Evolutionary conservation across 1,140 invertebrate species (phyloP), one percentile per base, ranked within the genome.

Genomic region (Asbolus verrucosus): DNA sequence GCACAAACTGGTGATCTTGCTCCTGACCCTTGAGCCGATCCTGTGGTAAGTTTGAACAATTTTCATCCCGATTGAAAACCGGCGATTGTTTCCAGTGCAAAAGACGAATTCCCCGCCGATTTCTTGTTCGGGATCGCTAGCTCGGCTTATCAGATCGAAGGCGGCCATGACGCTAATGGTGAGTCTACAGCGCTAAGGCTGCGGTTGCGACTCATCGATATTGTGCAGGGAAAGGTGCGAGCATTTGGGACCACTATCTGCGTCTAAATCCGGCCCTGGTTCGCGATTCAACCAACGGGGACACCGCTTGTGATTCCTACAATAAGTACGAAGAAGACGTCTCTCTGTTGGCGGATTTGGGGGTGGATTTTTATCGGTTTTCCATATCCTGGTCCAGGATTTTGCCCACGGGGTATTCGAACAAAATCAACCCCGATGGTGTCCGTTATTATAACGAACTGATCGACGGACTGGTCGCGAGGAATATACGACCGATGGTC

Each of bases 381-480:
- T 88, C 87, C 0, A 82, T 88, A 27, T 84, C 86, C 9, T 87
- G 86, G 86, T 33, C 84, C 0, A 73, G 89, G 67, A 77, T 90
- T 14, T 72, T 89, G 2, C 87, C 88, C 8, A 80, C 81, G 30
- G 87, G 87, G 13, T 81, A 77, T 36, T 46, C 83, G 9, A 82
- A 87, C 43, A 72, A 81, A 2, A 73, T 87, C 0, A 89, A 85
- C 71, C 41, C 75, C 43, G 75, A 81, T 19, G 88, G 87, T 6
- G 73, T 90, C 8, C 59, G 81, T 6, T 88, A 87, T 73, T 90
- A 90, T 70, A 83, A 85, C 36, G 75, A 82, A 13, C 67, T 90
- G 0, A 84, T 89, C 19, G 76, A 88, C 61, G 84, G 84, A 46
- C 74, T 90, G 0, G 50, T 84, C 6, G 83, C 80, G 24, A 82